Base-by-base conservation (phyloP, 2,113 vertebrate genomes). In the Xenopus borealis region DNA sequence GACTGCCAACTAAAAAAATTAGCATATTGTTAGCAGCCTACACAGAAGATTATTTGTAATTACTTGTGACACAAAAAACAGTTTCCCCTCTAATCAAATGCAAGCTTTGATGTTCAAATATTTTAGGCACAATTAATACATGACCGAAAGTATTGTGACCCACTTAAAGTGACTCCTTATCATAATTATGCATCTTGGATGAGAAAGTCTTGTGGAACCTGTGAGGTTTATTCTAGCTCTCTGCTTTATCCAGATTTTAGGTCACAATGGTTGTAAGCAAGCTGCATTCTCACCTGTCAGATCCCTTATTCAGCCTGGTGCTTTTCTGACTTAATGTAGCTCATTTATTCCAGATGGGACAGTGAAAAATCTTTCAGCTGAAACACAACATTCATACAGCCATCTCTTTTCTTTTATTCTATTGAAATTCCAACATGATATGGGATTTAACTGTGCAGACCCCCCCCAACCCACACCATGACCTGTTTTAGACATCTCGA, bases 61-160 rank as follows among this genome's bases (percentile, higher is more conserved):
- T 58, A 58, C 55, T 58, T 58, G 55, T 19, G 7, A 58, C 1
- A 8, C 8, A 4, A 18, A 58, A 10, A 19, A 33, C 11, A 33
- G 7, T 64, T 64, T 66, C 44, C 53, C 20, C 16, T 75, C 44
- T 68, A 75, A 75, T 58, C 30, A 63, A 23, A 12, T 61, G 19
- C 58, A 33, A 23, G 58, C 73, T 76, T 76, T 76, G 73, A 76
- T 76, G 66, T 76, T 18, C n/a, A 63, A 5, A 18, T 61, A 76
- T 76, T 69, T 76, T 63, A 76, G 73, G 58, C 73, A 62, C 73
- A 76, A 76, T 76, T 76, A 76, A 63, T 69, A 69, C 23, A 53
- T 63, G 59, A 63, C 66, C 69, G 57, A 75, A 62, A 52, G 66
- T 62, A 76, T 69, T 63, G 46, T 76, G 58, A 76, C 66, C 73